Conservation (phyloP, 30 jellyfish, hydroid and myxozoan genomes). For the Aurelia aurita region DNA sequence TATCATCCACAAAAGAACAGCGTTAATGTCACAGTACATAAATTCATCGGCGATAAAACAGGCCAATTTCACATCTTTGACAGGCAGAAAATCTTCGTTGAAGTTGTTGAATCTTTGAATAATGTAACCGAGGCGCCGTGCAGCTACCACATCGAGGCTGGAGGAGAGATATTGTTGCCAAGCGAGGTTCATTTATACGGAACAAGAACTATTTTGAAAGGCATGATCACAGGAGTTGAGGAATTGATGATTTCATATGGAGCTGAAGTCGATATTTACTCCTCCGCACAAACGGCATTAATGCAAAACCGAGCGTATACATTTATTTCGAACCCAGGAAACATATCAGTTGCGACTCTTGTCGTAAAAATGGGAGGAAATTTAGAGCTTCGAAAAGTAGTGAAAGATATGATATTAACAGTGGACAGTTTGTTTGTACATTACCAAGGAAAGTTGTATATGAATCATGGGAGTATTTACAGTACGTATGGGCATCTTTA, state of each 20-base stretch:
- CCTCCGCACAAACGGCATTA: conserved; percentile 66
- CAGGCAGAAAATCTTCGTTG: conserved; percentile 73
- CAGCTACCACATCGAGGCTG: conserved; percentile 56
- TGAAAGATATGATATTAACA: conserved; percentile 26
- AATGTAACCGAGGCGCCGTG: conserved; percentile 76
- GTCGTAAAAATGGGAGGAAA: conserved; percentile 54
- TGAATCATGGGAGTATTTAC: conserved; percentile 54
- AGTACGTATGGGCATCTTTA: conserved; percentile 64
- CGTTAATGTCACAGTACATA: conserved; percentile 68
- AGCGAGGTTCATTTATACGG: conserved; percentile 76
- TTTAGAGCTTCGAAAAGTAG: conserved; percentile 46
- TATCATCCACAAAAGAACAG: conserved; percentile 46
- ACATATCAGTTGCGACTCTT: conserved; percentile 48
- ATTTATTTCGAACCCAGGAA: conserved; percentile 63
- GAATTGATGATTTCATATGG: conserved; percentile 49
- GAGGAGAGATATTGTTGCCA: conserved; percentile 65
- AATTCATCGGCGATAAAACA: conserved; percentile 70
- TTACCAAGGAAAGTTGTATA: conserved; percentile 61
- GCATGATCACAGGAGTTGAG: conserved; percentile 64
- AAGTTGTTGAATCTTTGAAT: conserved; percentile 62
- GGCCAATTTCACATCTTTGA: conserved; percentile 74
- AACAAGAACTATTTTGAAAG: conserved; percentile 55
- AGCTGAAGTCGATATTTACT: conserved; percentile 61
- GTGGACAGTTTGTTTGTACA: conserved; percentile 39
- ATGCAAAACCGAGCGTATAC: conserved; percentile 42